phyloP scores from a whole-genome alignment of 30 jellyfish, hydroid and myxozoan genomes.

The Kudoa iwatai region DNA sequence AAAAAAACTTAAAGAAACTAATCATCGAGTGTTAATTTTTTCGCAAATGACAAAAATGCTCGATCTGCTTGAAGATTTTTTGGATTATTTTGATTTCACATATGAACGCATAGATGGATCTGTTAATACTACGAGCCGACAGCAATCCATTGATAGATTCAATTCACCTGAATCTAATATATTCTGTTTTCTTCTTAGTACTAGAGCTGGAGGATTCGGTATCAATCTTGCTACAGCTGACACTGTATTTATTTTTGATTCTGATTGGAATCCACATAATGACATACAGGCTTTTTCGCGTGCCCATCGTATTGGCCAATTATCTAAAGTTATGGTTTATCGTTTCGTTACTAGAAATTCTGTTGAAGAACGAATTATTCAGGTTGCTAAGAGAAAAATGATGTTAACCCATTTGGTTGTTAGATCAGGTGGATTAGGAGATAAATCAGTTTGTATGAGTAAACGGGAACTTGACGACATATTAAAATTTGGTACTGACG shows the following conservation, averaged over 20 bases:
- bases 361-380: conserved; percentile 82
- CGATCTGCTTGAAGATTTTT: conserved; percentile 62
- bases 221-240: conserved; percentile 94
- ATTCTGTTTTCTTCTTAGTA: conserved; percentile 34
- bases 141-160: conserved; percentile 66
- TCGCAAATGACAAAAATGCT: conserved; percentile 91
- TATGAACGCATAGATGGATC: conserved; percentile 89
- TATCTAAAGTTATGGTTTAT: conserved; percentile 66
- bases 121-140: conserved; percentile 34
- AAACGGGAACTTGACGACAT: conserved; percentile 87
- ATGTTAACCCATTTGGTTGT: conserved; percentile 93
- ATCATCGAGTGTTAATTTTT: conserved; percentile 85
- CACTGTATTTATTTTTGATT: conserved; percentile 69
- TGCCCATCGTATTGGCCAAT: conserved; percentile 93
- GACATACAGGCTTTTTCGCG: conserved; percentile 95
- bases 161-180: conserved; percentile 50
- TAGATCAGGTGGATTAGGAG: conserved; percentile 36
- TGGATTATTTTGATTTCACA: conserved; percentile 83
- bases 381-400: conserved; percentile 87
- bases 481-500: conserved; percentile 73
- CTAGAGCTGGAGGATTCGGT: conserved; percentile 99
- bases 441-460: conserved; percentile 38
- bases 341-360: conserved; percentile 80
- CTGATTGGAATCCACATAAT: conserved; percentile 98
- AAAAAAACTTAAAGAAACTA: conserved; percentile 20